Evolutionary conservation across 2,888 invertebrate genomes (phyloP), one percentile per base, ranked within the genome.

Genomic region (Incurvaria masculella): DNA sequence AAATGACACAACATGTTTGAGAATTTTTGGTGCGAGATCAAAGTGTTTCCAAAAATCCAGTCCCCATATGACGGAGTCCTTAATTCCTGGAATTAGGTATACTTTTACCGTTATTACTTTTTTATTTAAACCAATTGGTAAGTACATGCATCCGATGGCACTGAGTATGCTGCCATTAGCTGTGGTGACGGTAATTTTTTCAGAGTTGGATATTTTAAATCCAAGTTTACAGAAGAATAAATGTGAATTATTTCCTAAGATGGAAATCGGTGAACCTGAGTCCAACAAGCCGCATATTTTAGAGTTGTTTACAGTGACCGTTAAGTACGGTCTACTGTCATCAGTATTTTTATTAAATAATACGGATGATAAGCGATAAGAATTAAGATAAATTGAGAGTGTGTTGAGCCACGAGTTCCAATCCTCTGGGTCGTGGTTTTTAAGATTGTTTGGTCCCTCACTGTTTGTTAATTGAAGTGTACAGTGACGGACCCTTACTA

Each of bases 381-480:
- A 8, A 21, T 11, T 44, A 11, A 44, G 17, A 19, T 27, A 44
- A 8, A 6, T 44, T 18, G 18, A 27, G 4, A 44, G 17, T 5
- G 44, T 44, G 11, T n/a, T 17, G 5, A 44, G 20, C 44, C 44
- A 44, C n/a, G 18, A 27, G 10, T 44, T 17, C 44, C 44, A 44
- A 11, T 44, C 44, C 18, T 26, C 26, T 16, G 4, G 11, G n/a
- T 44, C 44, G 5, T 27, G 19, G 19, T 44, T n/a, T n/a, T n/a
- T n/a, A n/a, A n/a, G n/a, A n/a, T n/a, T n/a, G n/a, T n/a, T n/a
- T n/a, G n/a, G n/a, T n/a, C n/a, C n/a, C n/a, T n/a, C n/a, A n/a
- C n/a, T n/a, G n/a, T n/a, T n/a, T n/a, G n/a, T n/a, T n/a, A n/a
- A n/a, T n/a, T n/a, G n/a, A n/a, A n/a, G n/a, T n/a, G n/a, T n/a